Evolutionary conservation across 1,140 invertebrate genomes (phyloP).

Genomic region (Pseudomyrmex cubaensis): DNA sequence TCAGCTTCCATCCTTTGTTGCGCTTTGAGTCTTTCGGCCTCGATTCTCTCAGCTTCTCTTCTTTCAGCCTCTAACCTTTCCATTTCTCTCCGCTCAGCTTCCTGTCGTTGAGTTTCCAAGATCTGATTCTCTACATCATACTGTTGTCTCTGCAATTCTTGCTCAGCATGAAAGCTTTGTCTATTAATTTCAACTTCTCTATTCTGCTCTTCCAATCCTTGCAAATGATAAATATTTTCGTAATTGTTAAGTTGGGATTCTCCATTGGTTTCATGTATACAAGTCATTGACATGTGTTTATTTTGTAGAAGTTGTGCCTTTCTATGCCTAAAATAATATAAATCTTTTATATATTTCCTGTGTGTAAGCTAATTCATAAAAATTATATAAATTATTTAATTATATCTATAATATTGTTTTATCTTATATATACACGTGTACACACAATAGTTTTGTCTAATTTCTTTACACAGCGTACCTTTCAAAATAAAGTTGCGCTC

Average conservation of each 20-base stretch:
- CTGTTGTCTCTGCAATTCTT: slow-evolving; percentile 63
- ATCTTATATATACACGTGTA: neutral
- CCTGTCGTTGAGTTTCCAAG: slow-evolving; percentile 74
- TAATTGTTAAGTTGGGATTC: slow-evolving; percentile 74
- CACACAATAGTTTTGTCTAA: slow-evolving; percentile 35
- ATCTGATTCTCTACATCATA: slow-evolving; percentile 66
- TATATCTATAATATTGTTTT: no score
- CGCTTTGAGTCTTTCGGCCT: slow-evolving; percentile 72
- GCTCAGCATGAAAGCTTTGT: slow-evolving; percentile 68
- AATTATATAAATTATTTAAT: no score
- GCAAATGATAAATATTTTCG: slow-evolving; percentile 72
- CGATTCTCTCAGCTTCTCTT: slow-evolving; percentile 69
- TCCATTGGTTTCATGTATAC: slow-evolving; percentile 26
- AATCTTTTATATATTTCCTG: neutral
- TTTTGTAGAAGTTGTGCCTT: slow-evolving; percentile 48
- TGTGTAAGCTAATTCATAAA: neutral
- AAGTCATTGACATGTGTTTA: slow-evolving; percentile 37
- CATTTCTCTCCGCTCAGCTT: slow-evolving; percentile 68
- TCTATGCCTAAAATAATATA: neutral
- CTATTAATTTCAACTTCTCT: slow-evolving; percentile 74
- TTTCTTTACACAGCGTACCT: slow-evolving; percentile 63
- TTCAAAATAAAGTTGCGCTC: slow-evolving; percentile 80
- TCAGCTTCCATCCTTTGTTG: slow-evolving; percentile 71
- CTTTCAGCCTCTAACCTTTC: slow-evolving; percentile 71
- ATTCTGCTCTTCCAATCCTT: slow-evolving; percentile 72